Base-by-base conservation (phyloP, 2,113 vertebrate species). In the Albula goreensis region DNA sequence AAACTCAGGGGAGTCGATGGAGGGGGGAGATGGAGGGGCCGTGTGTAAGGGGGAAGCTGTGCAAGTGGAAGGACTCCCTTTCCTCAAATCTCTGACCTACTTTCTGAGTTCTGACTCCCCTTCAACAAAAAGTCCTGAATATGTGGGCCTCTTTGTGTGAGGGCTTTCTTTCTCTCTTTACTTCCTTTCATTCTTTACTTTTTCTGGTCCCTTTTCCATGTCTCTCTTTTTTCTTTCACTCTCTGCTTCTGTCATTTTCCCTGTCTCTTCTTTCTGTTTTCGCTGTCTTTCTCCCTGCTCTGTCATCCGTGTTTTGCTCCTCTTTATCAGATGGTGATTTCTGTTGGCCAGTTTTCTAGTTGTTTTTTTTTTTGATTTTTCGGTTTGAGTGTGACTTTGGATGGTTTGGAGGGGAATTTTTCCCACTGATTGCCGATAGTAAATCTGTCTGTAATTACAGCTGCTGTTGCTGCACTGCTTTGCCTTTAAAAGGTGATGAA, bases 31-130 rank as follows among this genome's bases (percentile, higher is more conserved):
- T 22, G 25, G 50, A 60, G 85, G 82, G 85, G 70, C 85, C 66
- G 50, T 25, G 22, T 41, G 15, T 50, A 51, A 60, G 12, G 80
- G 81, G 84, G 84, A 51, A 56, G 12, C 57, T n/a, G 50, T 81
- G 85, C n/a, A 86, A 83, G 60, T 25, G 50, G 79, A 50, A 31
- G n/a, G 8, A 15, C 66, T 82, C 66, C 51, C 80, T 74, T 86
- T 63, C 81, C 66, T 50, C 15, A 78, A 78, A 83, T 50, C 57
- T 80, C 86, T 84, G 77, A 87, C 82, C 83, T 83, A 84, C 74
- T 87, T 84, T 87, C 86, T 60, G 74, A 86, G 31, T 78, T 19
- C 19, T 31, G 22, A 78, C 81, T 56, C 66, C 17, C 50, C 70
- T 11, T 78, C 8, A 22, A 48, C 49, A 22, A 49, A 83, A 82